These are phyloP conservation scores for Dryadula phaetusa DNA, from an alignment of 2,888 invertebrate species.

Conservation along the genomic window DNA sequence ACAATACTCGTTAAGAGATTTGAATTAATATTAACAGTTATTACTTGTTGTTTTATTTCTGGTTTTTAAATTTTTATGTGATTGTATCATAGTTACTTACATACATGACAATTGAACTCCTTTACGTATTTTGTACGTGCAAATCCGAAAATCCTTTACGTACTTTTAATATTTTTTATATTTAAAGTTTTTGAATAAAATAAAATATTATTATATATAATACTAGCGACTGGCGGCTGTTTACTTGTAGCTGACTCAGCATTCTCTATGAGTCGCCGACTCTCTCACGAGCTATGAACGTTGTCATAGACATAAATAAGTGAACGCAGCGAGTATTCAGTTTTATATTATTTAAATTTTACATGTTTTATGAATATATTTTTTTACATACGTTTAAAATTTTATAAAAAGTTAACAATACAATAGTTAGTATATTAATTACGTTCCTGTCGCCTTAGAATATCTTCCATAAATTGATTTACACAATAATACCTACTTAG, in stretches of 20 bases:
- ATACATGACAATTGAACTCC: too few species aligned
- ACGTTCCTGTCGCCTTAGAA: too few species aligned
- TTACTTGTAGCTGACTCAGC: slow-evolving; percentile 66
- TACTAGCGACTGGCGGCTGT: slow-evolving; percentile 27
- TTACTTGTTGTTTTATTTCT: slow-evolving; percentile 11
- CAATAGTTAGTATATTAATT: too few species aligned
- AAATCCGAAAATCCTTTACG: background rate
- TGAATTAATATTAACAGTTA: slow-evolving; percentile 33
- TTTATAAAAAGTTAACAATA: too few species aligned
- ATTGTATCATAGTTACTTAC: background rate
- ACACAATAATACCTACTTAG: too few species aligned
- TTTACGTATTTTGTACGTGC: too few species aligned
- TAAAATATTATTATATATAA: slow-evolving; percentile 14
- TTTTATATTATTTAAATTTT: background rate
- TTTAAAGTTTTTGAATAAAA: background rate
- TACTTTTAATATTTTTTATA: background rate
- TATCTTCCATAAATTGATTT: too few species aligned
- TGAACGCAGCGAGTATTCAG: slow-evolving; percentile 30
- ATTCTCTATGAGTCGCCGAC: slow-evolving; percentile 63
- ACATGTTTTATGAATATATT: background rate
- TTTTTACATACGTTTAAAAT: too few species aligned
- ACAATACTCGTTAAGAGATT: slow-evolving; percentile 49
- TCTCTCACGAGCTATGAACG: slow-evolving; percentile 60
- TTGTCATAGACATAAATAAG: slow-evolving; percentile 33
- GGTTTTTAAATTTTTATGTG: background rate